Evolutionary conservation across 2,113 vertebrate genomes (phyloP).

Genomic region (Leptobrachium leishanense): DNA sequence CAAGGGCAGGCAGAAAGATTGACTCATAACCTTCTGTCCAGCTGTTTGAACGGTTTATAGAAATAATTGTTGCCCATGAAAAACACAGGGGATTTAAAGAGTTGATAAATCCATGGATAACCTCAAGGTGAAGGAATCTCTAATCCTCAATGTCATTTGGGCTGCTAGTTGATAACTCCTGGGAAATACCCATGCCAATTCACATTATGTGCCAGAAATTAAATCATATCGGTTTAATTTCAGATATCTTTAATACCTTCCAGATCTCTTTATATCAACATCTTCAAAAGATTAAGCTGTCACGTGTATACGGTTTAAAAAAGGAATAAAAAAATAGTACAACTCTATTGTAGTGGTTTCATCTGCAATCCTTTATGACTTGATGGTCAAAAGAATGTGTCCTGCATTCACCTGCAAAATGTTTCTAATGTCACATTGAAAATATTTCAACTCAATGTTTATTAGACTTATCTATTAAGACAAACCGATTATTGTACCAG

Average conservation of each 20-base stretch:
- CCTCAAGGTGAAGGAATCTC: slow-evolving; percentile 44
- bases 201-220: slow-evolving; percentile 39
- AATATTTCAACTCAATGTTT: neutral
- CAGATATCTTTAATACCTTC: slow-evolving; percentile 44
- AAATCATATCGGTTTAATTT: slow-evolving; percentile 48
- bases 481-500: no score
- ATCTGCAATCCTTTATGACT: slow-evolving; percentile 5
- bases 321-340: neutral
- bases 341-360: neutral
- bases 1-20: neutral
- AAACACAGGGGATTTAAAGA: slow-evolving; percentile 17
- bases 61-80: neutral
- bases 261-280: slow-evolving; percentile 46
- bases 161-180: slow-evolving; percentile 18
- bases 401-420: slow-evolving; percentile 15
- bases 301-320: slow-evolving; percentile 22
- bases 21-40: neutral
- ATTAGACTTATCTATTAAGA: neutral
- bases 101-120: slow-evolving; percentile 42
- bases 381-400: slow-evolving; percentile 22
- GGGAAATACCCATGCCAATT: slow-evolving; percentile 39
- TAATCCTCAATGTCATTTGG: slow-evolving; percentile 38
- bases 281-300: slow-evolving; percentile 46
- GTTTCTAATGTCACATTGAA: neutral
- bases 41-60: neutral